Percentiles rank a stretch among this genome's conserved stretches.
phyloP scores from a whole-genome alignment of 1,140 invertebrate genomes.

The Brachionus rotundiformis region DNA sequence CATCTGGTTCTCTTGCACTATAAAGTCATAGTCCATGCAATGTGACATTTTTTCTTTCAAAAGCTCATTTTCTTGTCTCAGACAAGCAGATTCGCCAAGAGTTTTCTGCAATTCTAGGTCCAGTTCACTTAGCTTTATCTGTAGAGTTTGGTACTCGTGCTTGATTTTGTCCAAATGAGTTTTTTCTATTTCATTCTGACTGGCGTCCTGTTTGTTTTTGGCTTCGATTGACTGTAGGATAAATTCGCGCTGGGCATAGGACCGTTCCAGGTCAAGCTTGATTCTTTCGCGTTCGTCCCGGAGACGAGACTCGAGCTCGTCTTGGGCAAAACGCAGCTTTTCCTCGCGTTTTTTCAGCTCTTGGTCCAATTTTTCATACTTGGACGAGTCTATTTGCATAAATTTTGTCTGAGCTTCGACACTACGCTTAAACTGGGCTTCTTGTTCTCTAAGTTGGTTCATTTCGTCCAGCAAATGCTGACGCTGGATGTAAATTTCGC shows the following conservation, averaged over 20 bases:
- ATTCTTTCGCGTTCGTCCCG: slow-evolving; percentile 33
- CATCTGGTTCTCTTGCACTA: slow-evolving; percentile 36
- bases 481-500: slow-evolving; percentile 33
- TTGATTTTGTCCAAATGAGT: slow-evolving; percentile 8
- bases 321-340: background rate
- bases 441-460: slow-evolving; percentile 44
- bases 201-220: slow-evolving; percentile 43
- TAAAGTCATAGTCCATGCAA: slow-evolving; percentile 50
- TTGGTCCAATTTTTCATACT: slow-evolving; percentile 25
- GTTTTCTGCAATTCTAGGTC: slow-evolving; percentile 24
- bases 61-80: slow-evolving; percentile 35
- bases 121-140: slow-evolving; percentile 40
- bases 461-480: slow-evolving; percentile 44
- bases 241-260: slow-evolving; percentile 41
- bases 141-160: slow-evolving; percentile 3
- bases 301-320: background rate
- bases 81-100: slow-evolving; percentile 9
- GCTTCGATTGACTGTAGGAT: slow-evolving; percentile 44
- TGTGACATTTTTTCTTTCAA: slow-evolving; percentile 27
- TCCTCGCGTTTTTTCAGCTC: slow-evolving; percentile 21
- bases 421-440: background rate
- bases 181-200: slow-evolving; percentile 45
- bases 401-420: slow-evolving; percentile 21
- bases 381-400: background rate
- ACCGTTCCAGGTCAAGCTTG: slow-evolving; percentile 36